These are phyloP conservation scores for Hyaena hyaena DNA, from an alignment of 2,113 vertebrate genomes.

Conservation along the genomic window DNA sequence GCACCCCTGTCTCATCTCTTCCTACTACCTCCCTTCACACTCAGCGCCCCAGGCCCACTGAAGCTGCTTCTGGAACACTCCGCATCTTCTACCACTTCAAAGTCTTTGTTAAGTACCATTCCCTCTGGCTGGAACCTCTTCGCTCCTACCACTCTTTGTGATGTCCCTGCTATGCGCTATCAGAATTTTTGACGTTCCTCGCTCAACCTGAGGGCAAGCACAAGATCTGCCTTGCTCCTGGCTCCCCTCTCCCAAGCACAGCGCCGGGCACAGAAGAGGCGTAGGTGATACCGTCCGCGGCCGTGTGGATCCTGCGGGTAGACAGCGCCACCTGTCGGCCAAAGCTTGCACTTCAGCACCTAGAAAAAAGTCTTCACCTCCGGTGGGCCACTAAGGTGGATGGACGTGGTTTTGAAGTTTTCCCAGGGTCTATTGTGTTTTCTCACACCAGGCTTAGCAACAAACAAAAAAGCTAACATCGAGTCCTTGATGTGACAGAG, in stretches of 20 bases:
- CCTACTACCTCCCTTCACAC: neutral
- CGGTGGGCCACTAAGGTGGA: fast-evolving
- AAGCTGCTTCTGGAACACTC: neutral
- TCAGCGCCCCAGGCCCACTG: neutral
- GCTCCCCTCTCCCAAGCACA: neutral
- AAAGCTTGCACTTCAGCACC: neutral
- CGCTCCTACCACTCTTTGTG: neutral
- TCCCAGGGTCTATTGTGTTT: neutral
- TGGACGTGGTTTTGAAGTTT: neutral
- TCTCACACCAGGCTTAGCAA: neutral
- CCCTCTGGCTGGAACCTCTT: neutral
- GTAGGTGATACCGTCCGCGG: neutral
- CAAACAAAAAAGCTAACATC: neutral
- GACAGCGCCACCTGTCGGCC: conserved; percentile 71
- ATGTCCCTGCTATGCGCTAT: neutral
- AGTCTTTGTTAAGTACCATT: neutral
- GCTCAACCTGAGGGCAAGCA: neutral
- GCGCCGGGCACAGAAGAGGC: fast-evolving
- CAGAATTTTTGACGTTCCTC: neutral
- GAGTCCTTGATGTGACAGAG: neutral
- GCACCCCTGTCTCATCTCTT: neutral
- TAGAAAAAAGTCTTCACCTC: neutral
- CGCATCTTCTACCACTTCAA: neutral
- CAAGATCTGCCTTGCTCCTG: neutral
- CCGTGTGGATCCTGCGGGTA: neutral